Conservation (phyloP, 2,113 vertebrate genomes). For the Ceratotherium simum region DNA sequence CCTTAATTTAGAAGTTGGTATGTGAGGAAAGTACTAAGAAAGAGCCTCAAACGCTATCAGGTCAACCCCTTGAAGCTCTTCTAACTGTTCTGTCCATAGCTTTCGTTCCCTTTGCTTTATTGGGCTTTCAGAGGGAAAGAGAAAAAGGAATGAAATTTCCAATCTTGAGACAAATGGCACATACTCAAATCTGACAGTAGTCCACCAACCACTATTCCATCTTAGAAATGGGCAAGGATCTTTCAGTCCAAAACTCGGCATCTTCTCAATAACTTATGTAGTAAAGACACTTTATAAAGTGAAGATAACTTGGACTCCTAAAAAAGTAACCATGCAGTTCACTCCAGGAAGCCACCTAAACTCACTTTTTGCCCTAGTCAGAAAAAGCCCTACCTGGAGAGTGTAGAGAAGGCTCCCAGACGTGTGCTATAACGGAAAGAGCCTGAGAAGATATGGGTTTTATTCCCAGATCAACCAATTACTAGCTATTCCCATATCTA, state of each 20-base stretch:
- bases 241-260: not conserved
- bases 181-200: not conserved
- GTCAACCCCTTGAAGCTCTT: not conserved
- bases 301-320: not conserved
- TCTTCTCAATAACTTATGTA: not conserved
- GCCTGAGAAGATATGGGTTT: not conserved
- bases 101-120: not conserved
- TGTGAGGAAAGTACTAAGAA: slow-evolving; percentile 35
- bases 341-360: not conserved
- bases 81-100: not conserved
- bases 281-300: not conserved
- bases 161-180: not conserved
- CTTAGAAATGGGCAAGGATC: not conserved
- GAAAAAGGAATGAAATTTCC: slow-evolving; percentile 22
- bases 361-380: not conserved
- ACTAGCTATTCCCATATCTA: not conserved
- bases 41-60: slow-evolving; percentile 6
- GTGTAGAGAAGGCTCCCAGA: not conserved
- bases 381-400: not conserved
- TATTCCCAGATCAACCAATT: not conserved
- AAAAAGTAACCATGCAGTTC: not conserved
- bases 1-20: slow-evolving; percentile 50
- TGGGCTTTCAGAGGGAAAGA: not conserved
- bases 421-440: not conserved
- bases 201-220: not conserved